Evolutionary conservation across 1,140 invertebrate species (phyloP), one percentile per base, ranked within the genome.

Genomic region (Eurytemora carolleeae): DNA sequence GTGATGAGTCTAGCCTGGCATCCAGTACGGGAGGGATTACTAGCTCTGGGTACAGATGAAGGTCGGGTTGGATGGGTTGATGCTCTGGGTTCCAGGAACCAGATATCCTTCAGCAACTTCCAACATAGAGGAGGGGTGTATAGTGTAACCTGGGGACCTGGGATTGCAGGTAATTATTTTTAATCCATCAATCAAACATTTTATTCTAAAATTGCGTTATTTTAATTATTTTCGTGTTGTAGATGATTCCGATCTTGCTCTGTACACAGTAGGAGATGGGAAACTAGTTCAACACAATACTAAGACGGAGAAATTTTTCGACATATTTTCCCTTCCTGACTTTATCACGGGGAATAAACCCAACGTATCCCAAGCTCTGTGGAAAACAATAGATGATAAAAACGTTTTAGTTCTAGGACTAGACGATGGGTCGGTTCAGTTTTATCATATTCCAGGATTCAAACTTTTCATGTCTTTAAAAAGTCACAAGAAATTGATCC

Each of bases 11-110:
- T 82, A 20, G 75, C 78, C 12, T 90, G 85, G 85, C 84, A 88
- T 75, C 85, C 85, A 2, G 74, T 72, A 12, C 78, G 77, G 65
- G 86, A 90, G 72, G 79, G 79, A 64, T 61, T 79, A 3, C 67
- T 88, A 19, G 85, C 84, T 1, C 88, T 80, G 72, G 81, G 79
- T 17, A 87, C 85, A 55, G 78, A 76, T 19, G 85, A 87, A 71
- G 83, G 85, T 12, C 72, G 79, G 67, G 77, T 82, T 52, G 77
- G 76, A 17, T 63, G 77, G 3, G 69, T 70, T 62, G 72, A 78
- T 56, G 67, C 69, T 17, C 64, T 69, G 54, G 60, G 67, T 44
- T 67, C 68, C 54, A 76, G 72, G 74, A 70, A 67, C 66, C 64
- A 64, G 26, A 61, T 63, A 16, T 63, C 66, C 2, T 59, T 66